These are phyloP conservation scores for Xiphophorus couchianus DNA, from an alignment of 2,113 vertebrate genomes.

Conservation along the genomic window DNA sequence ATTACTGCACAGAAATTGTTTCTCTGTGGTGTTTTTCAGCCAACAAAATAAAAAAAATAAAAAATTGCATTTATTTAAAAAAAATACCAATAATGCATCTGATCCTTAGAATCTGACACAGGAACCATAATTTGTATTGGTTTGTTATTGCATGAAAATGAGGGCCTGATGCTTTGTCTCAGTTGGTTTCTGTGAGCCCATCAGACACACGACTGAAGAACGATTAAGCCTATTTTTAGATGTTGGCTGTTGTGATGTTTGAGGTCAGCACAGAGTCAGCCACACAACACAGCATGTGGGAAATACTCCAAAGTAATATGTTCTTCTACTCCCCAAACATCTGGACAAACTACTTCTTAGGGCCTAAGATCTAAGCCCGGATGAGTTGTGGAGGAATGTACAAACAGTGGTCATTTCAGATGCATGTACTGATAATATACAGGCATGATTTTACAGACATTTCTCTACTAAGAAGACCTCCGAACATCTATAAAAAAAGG, in stretches of 20 bases:
- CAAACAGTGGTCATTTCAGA: slow-evolving; percentile 23
- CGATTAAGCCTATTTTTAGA: slow-evolving; percentile 77
- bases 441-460: slow-evolving; percentile 35
- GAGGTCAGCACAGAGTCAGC: slow-evolving; percentile 55
- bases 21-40: not conserved
- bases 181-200: slow-evolving; percentile 28
- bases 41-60: not conserved
- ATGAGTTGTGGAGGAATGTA: slow-evolving; percentile 41
- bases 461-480: slow-evolving; percentile 39
- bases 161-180: slow-evolving; percentile 21
- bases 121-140: slow-evolving; percentile 11
- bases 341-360: slow-evolving; percentile 67
- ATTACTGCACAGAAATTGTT: slow-evolving; percentile 83
- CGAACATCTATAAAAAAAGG: slow-evolving; percentile 35
- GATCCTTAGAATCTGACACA: not conserved
- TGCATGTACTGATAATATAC: slow-evolving; percentile 28
- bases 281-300: slow-evolving; percentile 74
- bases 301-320: slow-evolving; percentile 76
- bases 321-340: slow-evolving; percentile 72
- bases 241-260: slow-evolving; percentile 72
- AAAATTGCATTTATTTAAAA: no score
- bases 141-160: slow-evolving; percentile 10
- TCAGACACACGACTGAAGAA: slow-evolving; percentile 47
- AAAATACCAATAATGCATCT: slow-evolving; percentile 12
- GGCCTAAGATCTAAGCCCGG: slow-evolving; percentile 57